Percentiles rank a stretch among this genome's conserved stretches.
phyloP scores from a whole-genome alignment of 2,113 vertebrate species.

The Rhineura floridana region DNA sequence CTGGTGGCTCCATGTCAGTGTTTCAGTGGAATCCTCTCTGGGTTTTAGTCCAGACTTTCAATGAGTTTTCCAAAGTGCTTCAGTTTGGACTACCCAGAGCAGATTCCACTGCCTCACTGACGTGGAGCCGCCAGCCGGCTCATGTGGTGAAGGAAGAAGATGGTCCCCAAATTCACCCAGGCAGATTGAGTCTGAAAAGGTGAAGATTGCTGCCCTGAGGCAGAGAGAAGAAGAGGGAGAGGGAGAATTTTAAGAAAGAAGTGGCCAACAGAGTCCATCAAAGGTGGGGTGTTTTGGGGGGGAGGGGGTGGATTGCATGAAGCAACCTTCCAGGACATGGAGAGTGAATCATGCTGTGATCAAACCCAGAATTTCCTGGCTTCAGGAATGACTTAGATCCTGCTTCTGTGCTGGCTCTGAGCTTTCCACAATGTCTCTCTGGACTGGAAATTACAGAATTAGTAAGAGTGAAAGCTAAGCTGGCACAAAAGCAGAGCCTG shows the following conservation, averaged over 20 bases:
- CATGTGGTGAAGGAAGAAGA: too few species aligned
- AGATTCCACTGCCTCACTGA: too few species aligned
- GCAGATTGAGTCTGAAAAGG: background rate
- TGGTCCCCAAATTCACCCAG: too few species aligned
- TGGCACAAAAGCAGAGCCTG: background rate
- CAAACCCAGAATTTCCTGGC: conserved; percentile 15
- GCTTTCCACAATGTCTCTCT: background rate
- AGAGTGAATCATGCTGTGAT: background rate
- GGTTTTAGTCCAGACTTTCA: too few species aligned
- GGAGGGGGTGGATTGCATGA: background rate
- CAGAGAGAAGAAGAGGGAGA: background rate
- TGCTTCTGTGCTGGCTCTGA: background rate
- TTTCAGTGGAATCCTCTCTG: too few species aligned
- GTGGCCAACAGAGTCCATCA: background rate
- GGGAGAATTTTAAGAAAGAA: background rate
- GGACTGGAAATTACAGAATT: background rate
- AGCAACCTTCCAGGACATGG: background rate
- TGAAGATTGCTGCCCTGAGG: background rate
- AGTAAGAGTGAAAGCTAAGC: background rate
- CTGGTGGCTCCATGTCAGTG: too few species aligned
- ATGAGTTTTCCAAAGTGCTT: too few species aligned
- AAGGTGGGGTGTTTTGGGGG: background rate
- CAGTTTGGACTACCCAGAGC: too few species aligned
- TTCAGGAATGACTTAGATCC: conserved; percentile 1
- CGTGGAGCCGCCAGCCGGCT: too few species aligned